Percentiles rank a stretch among this genome's conserved stretches.
Evolutionary conservation across 2,888 invertebrate genomes (phyloP).

Genomic region (Latrodectus elegans): DNA sequence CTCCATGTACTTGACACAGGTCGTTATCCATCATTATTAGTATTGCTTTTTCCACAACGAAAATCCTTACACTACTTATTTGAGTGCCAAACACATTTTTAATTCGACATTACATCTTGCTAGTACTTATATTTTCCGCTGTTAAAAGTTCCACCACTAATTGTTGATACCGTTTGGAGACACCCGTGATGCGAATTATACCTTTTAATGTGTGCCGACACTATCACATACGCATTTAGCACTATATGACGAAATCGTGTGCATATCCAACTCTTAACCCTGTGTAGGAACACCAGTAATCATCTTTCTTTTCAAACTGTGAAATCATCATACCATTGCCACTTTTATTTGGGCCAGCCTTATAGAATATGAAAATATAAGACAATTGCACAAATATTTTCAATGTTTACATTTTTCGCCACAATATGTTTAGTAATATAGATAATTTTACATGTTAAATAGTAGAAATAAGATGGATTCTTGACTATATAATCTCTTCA

Average conservation of each 20-base stretch:
- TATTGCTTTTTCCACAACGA: slow-evolving; percentile 4
- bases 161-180: neutral
- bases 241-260: too few relatives aligned
- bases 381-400: too few relatives aligned
- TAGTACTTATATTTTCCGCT: slow-evolving; percentile 10
- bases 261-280: too few relatives aligned
- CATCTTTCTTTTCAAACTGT: too few relatives aligned
- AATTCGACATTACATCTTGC: slow-evolving; percentile 1
- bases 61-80: neutral
- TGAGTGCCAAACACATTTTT: slow-evolving; percentile 7
- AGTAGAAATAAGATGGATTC: too few relatives aligned
- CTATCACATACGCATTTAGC: neutral
- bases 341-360: too few relatives aligned
- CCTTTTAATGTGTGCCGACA: neutral
- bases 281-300: neutral
- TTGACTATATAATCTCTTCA: too few relatives aligned
- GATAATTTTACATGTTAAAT: too few relatives aligned
- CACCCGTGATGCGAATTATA: neutral
- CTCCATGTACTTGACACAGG: neutral
- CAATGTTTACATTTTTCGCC: too few relatives aligned
- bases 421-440: too few relatives aligned
- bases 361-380: too few relatives aligned
- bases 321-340: too few relatives aligned
- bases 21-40: neutral
- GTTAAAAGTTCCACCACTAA: slow-evolving; percentile 6